Conservation (phyloP, 1,140 invertebrate species). For the Planococcus citri region DNA sequence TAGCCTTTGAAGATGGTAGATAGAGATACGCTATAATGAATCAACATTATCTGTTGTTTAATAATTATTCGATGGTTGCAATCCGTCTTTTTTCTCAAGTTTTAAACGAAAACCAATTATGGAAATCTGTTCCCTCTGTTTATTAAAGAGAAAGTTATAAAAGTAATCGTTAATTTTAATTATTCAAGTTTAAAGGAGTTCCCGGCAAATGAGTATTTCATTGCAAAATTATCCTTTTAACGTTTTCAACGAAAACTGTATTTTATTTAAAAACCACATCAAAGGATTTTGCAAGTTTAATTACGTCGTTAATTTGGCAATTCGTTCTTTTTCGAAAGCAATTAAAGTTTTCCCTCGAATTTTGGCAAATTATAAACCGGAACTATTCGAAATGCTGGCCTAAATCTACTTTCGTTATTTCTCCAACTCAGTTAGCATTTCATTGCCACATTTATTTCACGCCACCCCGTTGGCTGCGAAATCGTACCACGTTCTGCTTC, state of each 20-base stretch:
- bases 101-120: slow-evolving; percentile 17
- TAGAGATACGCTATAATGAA: neutral
- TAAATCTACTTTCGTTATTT: too few relatives aligned
- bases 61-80: neutral
- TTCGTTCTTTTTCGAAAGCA: slow-evolving; percentile 9
- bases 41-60: neutral
- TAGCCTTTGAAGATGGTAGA: neutral
- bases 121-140: slow-evolving; percentile 12
- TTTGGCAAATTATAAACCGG: neutral
- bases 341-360: slow-evolving; percentile 4
- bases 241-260: slow-evolving; percentile 11
- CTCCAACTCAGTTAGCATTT: too few relatives aligned
- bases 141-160: slow-evolving; percentile 13
- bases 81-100: neutral
- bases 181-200: slow-evolving; percentile 9
- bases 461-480: too few relatives aligned
- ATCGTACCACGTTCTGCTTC: too few relatives aligned
- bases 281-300: slow-evolving; percentile 17
- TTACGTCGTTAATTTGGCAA: slow-evolving; percentile 12
- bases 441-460: too few relatives aligned
- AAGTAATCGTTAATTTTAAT: slow-evolving; percentile 19
- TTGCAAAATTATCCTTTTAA: slow-evolving; percentile 10
- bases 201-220: neutral
- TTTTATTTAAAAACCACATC: slow-evolving; percentile 9
- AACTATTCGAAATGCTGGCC: neutral